Evolutionary conservation across 2,888 invertebrate genomes (phyloP), one percentile per base, ranked within the genome.

Genomic region (Chymomyza fuscimana): DNA sequence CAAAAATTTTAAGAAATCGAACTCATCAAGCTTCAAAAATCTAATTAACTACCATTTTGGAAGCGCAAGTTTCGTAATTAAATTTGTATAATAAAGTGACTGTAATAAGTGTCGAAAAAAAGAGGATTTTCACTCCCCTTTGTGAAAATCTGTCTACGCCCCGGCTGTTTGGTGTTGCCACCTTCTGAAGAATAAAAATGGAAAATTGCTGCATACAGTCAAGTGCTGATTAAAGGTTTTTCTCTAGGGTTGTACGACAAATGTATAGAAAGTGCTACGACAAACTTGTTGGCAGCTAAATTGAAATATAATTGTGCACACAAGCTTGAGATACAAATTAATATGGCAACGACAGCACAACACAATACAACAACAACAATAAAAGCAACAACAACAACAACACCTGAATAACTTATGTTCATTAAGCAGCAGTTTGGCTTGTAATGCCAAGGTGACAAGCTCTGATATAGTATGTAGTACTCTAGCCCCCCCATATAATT

Each of bases 271-370:
- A 40, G 36, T 15, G 32, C 32, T 9, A 22, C 56, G 50, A 22
- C 61, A 22, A 64, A 36, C 60, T 66, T 52, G 56, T 65, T 74
- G 76, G 63, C 79, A 76, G 75, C 67, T 74, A 86, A 85, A 85
- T 84, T 86, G 87, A 86, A 86, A 86, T 84, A 81, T 88, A 85
- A 85, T 88, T 86, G 88, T 74, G 77, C 63, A 25, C 58, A 58
- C 19, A 58, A 58, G 25, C 58, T 25, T 25, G 16, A 29, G 40
- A 4, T 12, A 22, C 4, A 19, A 40, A 46, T 22, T 60, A 25
- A 50, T 59, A 40, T 25, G 68, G n/a, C 64, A 58, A 58, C 58
- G 25, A 5, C 58, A 7, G 19, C 9, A 22, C 19, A 12, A 15
- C 58, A 15, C 58, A 19, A 58, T 4, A 22, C 19, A 25, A 15